Conservation (phyloP, 2,113 vertebrate genomes). For the Aptenodytes patagonicus region DNA sequence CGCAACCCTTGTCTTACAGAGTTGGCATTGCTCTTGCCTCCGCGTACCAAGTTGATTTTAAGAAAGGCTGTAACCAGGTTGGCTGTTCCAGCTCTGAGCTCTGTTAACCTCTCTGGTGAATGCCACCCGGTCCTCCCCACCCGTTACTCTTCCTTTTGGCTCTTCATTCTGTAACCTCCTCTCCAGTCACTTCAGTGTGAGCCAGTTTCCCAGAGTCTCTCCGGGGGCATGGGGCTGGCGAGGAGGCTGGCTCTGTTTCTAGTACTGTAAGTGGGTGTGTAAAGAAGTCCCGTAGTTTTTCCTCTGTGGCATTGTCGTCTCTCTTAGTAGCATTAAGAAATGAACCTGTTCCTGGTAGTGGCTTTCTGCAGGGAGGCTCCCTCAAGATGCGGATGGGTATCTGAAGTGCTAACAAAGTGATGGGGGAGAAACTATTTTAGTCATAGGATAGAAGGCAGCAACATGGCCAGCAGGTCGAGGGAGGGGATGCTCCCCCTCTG, state of each 20-base stretch:
- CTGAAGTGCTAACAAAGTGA: background rate
- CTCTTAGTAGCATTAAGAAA: background rate
- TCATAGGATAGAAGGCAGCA: background rate
- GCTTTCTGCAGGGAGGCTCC: background rate
- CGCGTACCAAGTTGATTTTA: background rate
- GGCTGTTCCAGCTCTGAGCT: background rate
- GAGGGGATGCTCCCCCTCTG: background rate
- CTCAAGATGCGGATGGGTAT: background rate
- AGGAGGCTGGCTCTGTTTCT: background rate
- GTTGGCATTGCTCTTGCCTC: background rate
- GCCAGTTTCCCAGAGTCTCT: background rate
- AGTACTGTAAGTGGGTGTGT: background rate
- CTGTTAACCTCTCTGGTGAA: fast-evolving
- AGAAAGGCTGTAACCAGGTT: background rate
- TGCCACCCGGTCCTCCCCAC: background rate
- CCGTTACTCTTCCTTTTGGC: background rate
- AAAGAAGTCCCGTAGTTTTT: background rate
- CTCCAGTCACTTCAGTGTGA: background rate
- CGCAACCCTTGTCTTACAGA: background rate
- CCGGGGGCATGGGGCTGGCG: fast-evolving
- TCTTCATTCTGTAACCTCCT: background rate
- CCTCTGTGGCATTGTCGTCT: background rate
- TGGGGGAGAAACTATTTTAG: background rate
- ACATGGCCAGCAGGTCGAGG: fast-evolving
- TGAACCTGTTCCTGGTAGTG: background rate